Base-by-base conservation (phyloP, 2,888 invertebrate genomes). In the Minunthozetes semirufus region DNA sequence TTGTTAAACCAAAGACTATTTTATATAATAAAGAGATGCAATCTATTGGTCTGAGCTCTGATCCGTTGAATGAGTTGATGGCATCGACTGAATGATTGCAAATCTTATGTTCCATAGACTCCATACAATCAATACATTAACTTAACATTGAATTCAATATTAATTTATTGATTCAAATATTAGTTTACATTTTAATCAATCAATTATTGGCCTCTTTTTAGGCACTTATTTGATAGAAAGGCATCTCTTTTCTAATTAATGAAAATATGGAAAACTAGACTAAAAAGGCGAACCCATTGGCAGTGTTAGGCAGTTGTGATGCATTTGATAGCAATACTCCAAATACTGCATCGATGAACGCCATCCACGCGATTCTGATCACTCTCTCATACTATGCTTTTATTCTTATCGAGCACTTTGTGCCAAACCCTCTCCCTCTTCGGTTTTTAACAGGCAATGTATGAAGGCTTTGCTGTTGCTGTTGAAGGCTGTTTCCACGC, bases 81-180 rank as follows among this genome's bases (percentile, higher is more conserved):
- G 25, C 48, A 70, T 68, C 68, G 33, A 38, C 42, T 38, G 22
- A 66, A n/a, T n/a, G n/a, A n/a, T n/a, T n/a, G n/a, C n/a, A n/a
- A n/a, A 66, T 38, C 63, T 38, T 38, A 19, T 70, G 48, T 70
- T 70, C 70, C 70, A 70, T 70, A 70, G 25, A 46, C 48, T 70
- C 25, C 2, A 19, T 9, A 42, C 46, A 46, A 42, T 66, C 15
- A 61, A 3, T 61, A n/a, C 61, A 56, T 56, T 29, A 61, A 11
- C 13, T 11, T 27, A 15, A n/a, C n/a, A 38, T 42, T 42, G 11
- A 42, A 42, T 19, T 53, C 6, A 53, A 19, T 38, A 38, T 15
- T 66, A n/a, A 33, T 27, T 29, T 33, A n/a, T 9, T 17, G 13
- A 61, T 27, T 17, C 19, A 38, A 33, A 17, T 29, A 2, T 59